Percentiles rank a stretch among this genome's conserved stretches.
phyloP scores from a whole-genome alignment of 2,797 vertebrate genomes.

The Eidolon dupreanum region DNA sequence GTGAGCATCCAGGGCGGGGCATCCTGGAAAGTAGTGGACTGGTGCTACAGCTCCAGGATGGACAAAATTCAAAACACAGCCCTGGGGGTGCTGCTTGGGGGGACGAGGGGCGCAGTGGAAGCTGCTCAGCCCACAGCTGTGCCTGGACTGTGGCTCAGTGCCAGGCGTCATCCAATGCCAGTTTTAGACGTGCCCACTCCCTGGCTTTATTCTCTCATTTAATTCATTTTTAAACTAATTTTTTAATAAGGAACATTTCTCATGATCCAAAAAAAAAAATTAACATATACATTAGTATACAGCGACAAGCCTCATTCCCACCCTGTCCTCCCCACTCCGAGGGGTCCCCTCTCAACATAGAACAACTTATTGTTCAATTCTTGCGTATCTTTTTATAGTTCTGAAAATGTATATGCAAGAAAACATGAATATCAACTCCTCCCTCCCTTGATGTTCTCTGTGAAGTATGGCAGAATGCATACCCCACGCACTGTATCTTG shows the following conservation, averaged over 20 bases:
- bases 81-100: too few relatives aligned
- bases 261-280: background rate
- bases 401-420: background rate
- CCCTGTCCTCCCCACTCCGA: background rate
- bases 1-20: rapidly evolving
- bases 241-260: background rate
- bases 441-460: background rate
- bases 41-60: background rate
- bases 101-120: rapidly evolving
- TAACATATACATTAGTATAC: background rate
- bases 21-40: background rate
- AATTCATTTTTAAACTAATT: background rate
- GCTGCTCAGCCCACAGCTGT: background rate
- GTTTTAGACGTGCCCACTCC: rapidly evolving
- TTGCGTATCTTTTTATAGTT: background rate
- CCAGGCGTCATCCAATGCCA: rapidly evolving
- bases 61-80: too few relatives aligned
- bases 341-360: background rate
- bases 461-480: background rate
- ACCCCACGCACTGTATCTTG: background rate
- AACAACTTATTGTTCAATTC: background rate
- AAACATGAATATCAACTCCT: background rate
- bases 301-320: background rate
- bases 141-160: background rate
- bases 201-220: background rate